Evolutionary conservation across 92 coral and sea anemone species (phyloP).

Genomic region (Metridium senile): DNA sequence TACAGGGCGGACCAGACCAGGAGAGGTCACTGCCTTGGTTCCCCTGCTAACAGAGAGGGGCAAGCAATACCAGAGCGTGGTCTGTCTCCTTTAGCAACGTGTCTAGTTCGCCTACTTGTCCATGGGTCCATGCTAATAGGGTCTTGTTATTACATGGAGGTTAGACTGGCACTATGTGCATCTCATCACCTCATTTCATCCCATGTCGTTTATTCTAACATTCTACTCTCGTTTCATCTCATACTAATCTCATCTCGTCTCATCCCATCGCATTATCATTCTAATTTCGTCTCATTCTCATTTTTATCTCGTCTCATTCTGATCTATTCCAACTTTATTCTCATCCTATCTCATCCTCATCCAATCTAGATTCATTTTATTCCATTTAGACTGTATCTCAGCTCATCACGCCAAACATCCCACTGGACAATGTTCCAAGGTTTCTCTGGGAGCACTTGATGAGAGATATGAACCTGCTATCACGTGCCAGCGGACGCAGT

Average conservation of each 20-base stretch:
- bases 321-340: too few species aligned
- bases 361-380: too few species aligned
- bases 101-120: conserved; percentile 57
- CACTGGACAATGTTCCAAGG: conserved; percentile 19
- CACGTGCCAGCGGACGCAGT: conserved; percentile 69
- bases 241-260: too few species aligned
- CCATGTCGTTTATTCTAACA: too few species aligned
- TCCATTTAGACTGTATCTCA: conserved; percentile 37
- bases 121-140: conserved; percentile 65
- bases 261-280: too few species aligned
- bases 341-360: too few species aligned
- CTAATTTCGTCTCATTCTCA: too few species aligned
- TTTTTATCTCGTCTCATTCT: too few species aligned
- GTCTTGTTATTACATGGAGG: conserved; percentile 43
- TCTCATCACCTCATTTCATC: too few species aligned
- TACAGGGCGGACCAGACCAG: conserved; percentile 54
- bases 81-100: conserved; percentile 52
- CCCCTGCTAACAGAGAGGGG: conserved; percentile 30
- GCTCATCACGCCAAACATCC: conserved; percentile 53
- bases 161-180: conserved; percentile 4
- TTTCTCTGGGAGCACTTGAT: conserved; percentile 62
- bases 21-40: conserved; percentile 61
- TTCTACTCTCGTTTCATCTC: too few species aligned
- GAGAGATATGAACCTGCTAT: conserved; percentile 61
- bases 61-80: conserved; percentile 49